Conservation (phyloP, 2,888 invertebrate genomes). For the Diaperis boleti region DNA sequence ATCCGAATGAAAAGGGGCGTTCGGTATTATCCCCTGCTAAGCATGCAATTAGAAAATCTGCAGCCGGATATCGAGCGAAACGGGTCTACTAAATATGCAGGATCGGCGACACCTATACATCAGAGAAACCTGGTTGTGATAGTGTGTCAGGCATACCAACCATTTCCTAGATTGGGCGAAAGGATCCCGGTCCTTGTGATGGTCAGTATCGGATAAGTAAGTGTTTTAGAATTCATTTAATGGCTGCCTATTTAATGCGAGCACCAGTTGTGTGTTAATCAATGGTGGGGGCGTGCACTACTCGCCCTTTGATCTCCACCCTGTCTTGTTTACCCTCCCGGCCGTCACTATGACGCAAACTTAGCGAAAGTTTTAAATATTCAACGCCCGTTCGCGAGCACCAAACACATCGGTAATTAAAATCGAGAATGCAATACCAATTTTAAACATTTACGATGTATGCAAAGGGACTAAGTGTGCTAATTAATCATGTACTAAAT, state of each 20-base stretch:
- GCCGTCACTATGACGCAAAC: constrained; percentile 52
- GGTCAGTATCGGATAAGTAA: constrained; percentile 47
- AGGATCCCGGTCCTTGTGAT: constrained; percentile 23
- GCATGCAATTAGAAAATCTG: constrained; percentile 54
- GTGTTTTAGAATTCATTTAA: constrained; percentile 57
- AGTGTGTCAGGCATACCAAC: constrained; percentile 58
- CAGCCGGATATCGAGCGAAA: constrained; percentile 51
- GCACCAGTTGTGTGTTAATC: constrained; percentile 58
- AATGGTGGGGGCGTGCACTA: constrained; percentile 53
- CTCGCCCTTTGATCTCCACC: constrained; percentile 59
- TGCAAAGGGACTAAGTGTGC: constrained; percentile 11
- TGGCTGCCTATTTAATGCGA: constrained; percentile 52
- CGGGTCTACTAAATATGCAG: constrained; percentile 62
- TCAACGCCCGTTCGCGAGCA: constrained; percentile 55
- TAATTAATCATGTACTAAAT: constrained; percentile 30
- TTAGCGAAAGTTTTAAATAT: constrained; percentile 63
- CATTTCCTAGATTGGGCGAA: constrained; percentile 39
- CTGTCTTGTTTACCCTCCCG: constrained; percentile 53
- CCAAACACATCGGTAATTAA: constrained; percentile 62
- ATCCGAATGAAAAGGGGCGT: constrained; percentile 27
- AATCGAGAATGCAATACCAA: constrained; percentile 51
- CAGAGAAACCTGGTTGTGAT: constrained; percentile 57
- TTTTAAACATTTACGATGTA: constrained; percentile 47
- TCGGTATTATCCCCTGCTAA: constrained; percentile 45
- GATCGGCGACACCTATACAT: constrained; percentile 63